Evolutionary conservation across 2,797 vertebrate genomes (phyloP).

Genomic region (Ammospiza maritima): DNA sequence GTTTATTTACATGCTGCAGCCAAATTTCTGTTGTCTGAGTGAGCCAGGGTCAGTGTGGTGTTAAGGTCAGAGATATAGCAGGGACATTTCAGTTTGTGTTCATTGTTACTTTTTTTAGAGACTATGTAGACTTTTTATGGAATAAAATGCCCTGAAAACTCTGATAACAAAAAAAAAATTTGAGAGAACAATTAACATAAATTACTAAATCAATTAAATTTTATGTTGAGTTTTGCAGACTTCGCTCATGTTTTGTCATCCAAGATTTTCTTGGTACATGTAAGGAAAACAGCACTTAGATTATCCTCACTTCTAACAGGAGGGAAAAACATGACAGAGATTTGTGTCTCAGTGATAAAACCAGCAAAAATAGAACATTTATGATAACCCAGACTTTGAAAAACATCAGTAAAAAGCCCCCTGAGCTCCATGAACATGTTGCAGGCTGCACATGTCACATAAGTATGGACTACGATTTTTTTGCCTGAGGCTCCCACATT

Average conservation of each 20-base stretch:
- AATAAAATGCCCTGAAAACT: not conserved
- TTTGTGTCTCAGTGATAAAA: conserved; percentile 44
- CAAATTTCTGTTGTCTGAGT: not conserved
- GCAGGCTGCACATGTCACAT: conserved; percentile 33
- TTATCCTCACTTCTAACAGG: not conserved
- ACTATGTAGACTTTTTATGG: not conserved
- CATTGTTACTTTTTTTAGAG: not conserved
- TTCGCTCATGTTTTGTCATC: not conserved
- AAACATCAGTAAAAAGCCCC: conserved; percentile 10
- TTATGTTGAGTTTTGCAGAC: not conserved
- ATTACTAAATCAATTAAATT: not conserved
- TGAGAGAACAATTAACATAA: not conserved
- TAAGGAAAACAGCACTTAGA: not conserved
- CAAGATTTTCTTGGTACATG: not conserved
- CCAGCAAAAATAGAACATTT: not conserved
- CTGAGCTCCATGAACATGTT: not conserved
- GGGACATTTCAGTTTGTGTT: not conserved
- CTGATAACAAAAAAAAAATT: not conserved
- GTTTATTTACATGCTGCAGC: not conserved
- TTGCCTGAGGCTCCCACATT: conserved; percentile 51
- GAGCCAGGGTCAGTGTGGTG: not conserved
- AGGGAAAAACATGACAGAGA: not conserved
- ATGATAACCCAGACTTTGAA: conserved; percentile 7
- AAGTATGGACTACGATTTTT: not conserved
- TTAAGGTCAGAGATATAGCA: not conserved